Base-by-base conservation (phyloP, 2,797 vertebrate genomes). In the Mormyrops attenuatus region DNA sequence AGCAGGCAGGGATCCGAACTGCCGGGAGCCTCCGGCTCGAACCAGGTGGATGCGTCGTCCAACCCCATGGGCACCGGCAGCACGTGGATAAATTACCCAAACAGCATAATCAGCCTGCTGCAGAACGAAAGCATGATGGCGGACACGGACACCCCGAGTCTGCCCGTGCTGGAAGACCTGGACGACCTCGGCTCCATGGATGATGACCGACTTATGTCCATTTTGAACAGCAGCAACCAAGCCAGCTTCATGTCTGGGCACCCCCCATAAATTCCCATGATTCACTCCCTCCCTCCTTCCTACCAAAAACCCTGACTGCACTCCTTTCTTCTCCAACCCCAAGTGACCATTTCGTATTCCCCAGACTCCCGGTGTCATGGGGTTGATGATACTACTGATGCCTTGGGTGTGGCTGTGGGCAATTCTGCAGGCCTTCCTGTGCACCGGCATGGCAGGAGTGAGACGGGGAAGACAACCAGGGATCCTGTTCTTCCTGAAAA, bases 51-150 rank as follows among this genome's bases (percentile, higher is more conserved):
- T 20, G 15, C 7, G 13, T 57, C 90, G 0, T 30, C 86, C 47
- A 49, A 88, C 77, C 91, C 88, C 87, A 88, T 92, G 0, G 86
- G 41, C 26, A 69, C 87, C 66, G 93, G 91, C 4, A 93, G 94
- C 92, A 94, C 96, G 88, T 96, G 95, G 95, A 97, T 96, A 95
- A 95, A 90, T 92, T 96, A 96, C 92, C 96, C 96, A 38, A 94
- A 93, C 89, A 96, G 94, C 95, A 96, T 97, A 1, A 90, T 94
- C 89, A 94, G 1, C 91, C 90, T 96, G 88, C 93, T 96, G 30
- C 94, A 95, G 82, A 95, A 80, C 0, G 95, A 96, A 87, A 53
- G 26, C 91, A 92, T 95, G 93, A 90, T 91, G 0, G 94, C 93
- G 60, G 41, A 69, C 0, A 0, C 90, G 0, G 0, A 93, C 63